These are phyloP conservation scores for Helarctos malayanus DNA, from an alignment of 2,797 vertebrate species.

Conservation along the genomic window DNA sequence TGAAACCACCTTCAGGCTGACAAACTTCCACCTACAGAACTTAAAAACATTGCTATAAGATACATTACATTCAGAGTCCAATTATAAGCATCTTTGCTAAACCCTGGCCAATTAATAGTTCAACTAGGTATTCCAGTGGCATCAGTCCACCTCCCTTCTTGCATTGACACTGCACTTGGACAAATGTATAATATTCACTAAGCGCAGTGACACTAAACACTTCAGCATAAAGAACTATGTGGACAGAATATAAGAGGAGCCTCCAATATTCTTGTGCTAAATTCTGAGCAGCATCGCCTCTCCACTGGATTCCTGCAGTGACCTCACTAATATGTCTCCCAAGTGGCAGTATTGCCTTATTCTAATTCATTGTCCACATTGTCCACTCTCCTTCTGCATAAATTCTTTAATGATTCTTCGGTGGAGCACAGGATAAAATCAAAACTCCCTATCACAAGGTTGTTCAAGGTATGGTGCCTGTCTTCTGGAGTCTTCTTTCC, in stretches of 20 bases:
- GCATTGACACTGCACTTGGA: background rate
- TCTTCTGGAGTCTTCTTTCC: background rate
- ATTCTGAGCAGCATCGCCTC: background rate
- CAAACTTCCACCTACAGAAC: background rate
- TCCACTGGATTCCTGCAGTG: too few species aligned
- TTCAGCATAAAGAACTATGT: background rate
- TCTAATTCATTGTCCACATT: background rate
- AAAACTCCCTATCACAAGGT: background rate
- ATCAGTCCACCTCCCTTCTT: background rate
- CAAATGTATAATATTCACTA: background rate
- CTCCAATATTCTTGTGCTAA: too few species aligned
- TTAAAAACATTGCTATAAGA: background rate
- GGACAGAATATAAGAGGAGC: background rate
- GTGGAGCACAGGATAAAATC: background rate
- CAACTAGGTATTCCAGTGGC: background rate
- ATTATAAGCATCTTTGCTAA: background rate
- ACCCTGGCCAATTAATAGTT: background rate
- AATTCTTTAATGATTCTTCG: background rate
- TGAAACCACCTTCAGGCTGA: slow-evolving; percentile 43
- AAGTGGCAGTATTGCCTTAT: background rate
- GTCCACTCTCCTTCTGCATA: background rate
- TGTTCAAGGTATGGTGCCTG: background rate
- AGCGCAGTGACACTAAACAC: background rate
- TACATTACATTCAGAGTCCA: background rate
- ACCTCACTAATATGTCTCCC: background rate